Conservation (phyloP, 2,797 vertebrate genomes). For the Clarias laeviceps region DNA sequence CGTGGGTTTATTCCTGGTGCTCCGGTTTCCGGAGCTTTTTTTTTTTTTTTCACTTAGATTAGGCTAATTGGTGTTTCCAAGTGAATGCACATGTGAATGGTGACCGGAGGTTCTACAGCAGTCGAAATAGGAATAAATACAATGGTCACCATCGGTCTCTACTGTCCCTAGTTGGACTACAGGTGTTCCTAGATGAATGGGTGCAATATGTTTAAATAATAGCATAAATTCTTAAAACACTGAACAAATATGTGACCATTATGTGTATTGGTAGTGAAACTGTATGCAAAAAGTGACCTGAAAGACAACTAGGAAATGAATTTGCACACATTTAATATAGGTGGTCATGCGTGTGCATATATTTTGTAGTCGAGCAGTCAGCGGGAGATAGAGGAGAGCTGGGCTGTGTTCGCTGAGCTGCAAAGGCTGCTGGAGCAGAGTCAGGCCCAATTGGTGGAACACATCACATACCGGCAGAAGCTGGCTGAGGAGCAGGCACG, state of each 20-base stretch:
- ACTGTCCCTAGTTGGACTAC: too few relatives aligned
- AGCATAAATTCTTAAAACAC: neutral
- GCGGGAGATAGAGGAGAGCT: constrained; percentile 80
- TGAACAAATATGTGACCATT: neutral
- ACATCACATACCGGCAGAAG: constrained; percentile 68
- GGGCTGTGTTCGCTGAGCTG: constrained; percentile 77
- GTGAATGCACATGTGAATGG: too few relatives aligned
- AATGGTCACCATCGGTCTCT: too few relatives aligned
- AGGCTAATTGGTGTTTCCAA: too few relatives aligned
- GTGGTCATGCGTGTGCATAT: neutral
- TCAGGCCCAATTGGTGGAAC: constrained; percentile 79
- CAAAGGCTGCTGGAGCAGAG: constrained; percentile 78
- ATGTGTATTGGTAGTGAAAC: neutral
- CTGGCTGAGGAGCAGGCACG: constrained; percentile 73
- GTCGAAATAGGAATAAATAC: neutral
- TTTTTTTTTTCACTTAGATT: too few relatives aligned
- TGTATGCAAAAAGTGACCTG: neutral
- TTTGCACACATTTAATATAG: neutral
- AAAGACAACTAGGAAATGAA: neutral
- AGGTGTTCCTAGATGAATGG: too few relatives aligned
- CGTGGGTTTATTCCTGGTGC: too few relatives aligned
- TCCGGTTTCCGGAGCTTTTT: too few relatives aligned
- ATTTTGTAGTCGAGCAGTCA: constrained; percentile 67
- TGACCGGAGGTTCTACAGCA: too few relatives aligned
- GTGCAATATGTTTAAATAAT: neutral